Evolutionary conservation across 2,113 vertebrate species (phyloP).

Genomic region (Alces alces): DNA sequence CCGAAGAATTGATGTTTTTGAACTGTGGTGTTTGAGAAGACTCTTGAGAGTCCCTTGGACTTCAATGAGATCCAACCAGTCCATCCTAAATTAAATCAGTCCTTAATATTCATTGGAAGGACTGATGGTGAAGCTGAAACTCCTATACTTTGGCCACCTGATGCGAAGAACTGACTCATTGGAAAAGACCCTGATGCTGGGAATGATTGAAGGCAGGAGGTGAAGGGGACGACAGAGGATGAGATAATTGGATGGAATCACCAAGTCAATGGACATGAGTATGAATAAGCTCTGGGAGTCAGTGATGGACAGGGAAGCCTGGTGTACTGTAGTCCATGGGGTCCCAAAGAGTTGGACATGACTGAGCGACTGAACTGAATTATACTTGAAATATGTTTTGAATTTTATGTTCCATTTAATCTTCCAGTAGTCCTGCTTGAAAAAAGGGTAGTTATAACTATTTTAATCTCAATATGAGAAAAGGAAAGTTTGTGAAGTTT

Average conservation of each 20-base stretch:
- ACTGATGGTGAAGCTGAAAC: neutral
- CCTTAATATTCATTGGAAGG: neutral
- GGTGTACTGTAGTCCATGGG: neutral
- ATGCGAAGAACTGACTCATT: neutral
- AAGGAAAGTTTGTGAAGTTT: neutral
- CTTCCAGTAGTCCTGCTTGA: neutral
- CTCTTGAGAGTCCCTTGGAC: neutral
- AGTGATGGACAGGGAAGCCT: neutral
- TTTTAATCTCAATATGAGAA: neutral
- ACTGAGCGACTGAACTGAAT: neutral
- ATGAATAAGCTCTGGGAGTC: neutral
- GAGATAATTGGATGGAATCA: neutral
- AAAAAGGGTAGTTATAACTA: neutral
- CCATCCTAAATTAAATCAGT: neutral
- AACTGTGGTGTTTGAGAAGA: neutral
- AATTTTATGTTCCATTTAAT: neutral
- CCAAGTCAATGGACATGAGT: neutral
- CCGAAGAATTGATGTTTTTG: neutral
- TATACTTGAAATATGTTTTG: neutral
- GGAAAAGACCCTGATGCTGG: neutral
- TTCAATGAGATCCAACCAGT: neutral
- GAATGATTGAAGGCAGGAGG: neutral
- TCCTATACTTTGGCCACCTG: neutral
- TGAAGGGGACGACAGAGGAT: neutral
- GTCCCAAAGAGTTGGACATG: neutral